These are phyloP conservation scores for Hydrochoerus hydrochaeris DNA, from an alignment of 2,113 vertebrate genomes.

Conservation along the genomic window DNA sequence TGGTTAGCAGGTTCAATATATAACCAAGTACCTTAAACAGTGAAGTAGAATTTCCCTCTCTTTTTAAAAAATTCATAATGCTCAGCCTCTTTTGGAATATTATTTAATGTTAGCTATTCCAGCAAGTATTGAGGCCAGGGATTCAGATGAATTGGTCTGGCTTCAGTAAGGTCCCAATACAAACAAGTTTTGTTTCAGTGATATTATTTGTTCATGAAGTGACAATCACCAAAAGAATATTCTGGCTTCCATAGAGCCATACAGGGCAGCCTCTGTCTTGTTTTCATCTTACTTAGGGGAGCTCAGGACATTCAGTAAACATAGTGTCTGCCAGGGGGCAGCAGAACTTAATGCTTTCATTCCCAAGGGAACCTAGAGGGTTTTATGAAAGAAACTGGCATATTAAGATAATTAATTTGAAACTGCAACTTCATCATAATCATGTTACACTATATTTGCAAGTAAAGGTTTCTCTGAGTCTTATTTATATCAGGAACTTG, in stretches of 20 bases:
- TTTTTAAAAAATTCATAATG: neutral
- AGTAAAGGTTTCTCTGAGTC: slow-evolving; percentile 45
- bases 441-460: neutral
- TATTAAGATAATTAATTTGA: slow-evolving; percentile 67
- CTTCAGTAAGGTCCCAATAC: slow-evolving; percentile 5
- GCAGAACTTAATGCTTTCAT: slow-evolving; percentile 70
- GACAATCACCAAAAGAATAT: slow-evolving; percentile 29
- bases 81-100: neutral
- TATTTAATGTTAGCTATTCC: slow-evolving; percentile 13
- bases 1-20: neutral
- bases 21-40: neutral
- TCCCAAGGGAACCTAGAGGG: slow-evolving; percentile 40
- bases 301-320: slow-evolving; percentile 65
- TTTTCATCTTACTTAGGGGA: slow-evolving; percentile 34
- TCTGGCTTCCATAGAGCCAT: neutral
- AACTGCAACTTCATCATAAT: slow-evolving; percentile 47
- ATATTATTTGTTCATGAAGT: slow-evolving; percentile 45
- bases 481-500: slow-evolving; percentile 26
- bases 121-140: neutral
- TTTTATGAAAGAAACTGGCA: neutral
- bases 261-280: neutral
- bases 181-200: slow-evolving; percentile 22
- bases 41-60: neutral
- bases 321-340: slow-evolving; percentile 76
- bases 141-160: neutral